phyloP scores from a whole-genome alignment of 2,113 vertebrate species.

The Entelurus aequoreus region DNA sequence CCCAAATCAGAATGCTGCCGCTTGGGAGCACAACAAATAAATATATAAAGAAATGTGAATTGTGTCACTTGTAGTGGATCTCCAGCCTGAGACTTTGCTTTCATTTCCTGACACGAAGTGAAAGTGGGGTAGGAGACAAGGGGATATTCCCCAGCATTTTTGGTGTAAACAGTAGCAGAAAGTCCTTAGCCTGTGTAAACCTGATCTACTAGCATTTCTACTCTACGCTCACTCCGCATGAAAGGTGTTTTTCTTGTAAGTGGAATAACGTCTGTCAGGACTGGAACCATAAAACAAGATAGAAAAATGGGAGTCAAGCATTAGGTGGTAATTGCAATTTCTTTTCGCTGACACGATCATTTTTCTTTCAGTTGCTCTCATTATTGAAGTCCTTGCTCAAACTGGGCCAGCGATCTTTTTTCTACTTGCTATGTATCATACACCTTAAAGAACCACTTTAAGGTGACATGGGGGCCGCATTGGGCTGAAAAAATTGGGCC shows the following conservation, averaged over 20 bases:
- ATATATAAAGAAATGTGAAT: too few species aligned
- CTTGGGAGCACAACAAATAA: too few species aligned
- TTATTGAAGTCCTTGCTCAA: conserved; percentile 46
- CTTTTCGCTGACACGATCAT: conserved; percentile 45
- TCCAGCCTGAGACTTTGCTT: background rate
- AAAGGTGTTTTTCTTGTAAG: conserved; percentile 21
- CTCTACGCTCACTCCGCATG: background rate
- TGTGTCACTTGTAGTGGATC: too few species aligned
- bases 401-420: conserved; percentile 24
- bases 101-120: background rate
- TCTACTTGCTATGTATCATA: conserved; percentile 34
- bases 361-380: conserved; percentile 47
- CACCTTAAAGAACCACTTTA: conserved; percentile 14
- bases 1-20: too few species aligned
- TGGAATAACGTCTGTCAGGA: conserved; percentile 33
- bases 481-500: too few species aligned
- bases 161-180: background rate
- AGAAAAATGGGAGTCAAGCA: conserved; percentile 36
- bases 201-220: too few species aligned
- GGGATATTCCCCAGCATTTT: background rate
- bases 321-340: conserved; percentile 49
- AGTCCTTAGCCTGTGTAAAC: too few species aligned
- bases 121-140: background rate
- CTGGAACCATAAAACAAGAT: conserved; percentile 44
- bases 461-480: too few species aligned